These are phyloP conservation scores for Notiomystis cincta DNA, from an alignment of 2,113 vertebrate genomes.

Conservation along the genomic window DNA sequence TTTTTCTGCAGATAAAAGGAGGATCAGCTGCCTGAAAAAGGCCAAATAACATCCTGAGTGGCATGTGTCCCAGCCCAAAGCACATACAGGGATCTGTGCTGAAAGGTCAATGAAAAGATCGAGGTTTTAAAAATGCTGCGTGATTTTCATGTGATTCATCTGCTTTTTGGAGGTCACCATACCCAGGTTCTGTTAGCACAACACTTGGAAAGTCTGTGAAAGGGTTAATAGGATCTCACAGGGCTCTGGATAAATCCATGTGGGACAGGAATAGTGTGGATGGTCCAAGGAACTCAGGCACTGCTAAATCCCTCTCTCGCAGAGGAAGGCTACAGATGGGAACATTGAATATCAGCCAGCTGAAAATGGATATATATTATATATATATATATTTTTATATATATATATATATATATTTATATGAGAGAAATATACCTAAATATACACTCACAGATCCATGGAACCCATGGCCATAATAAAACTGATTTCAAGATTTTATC, in stretches of 20 bases:
- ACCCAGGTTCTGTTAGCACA: neutral
- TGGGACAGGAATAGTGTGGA: neutral
- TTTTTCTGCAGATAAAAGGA: neutral
- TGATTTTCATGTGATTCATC: neutral
- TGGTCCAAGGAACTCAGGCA: neutral
- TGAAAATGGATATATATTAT: neutral
- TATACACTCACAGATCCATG: neutral
- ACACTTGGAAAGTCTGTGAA: neutral
- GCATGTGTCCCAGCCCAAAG: neutral
- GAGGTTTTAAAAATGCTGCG: neutral
- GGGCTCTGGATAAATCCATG: neutral
- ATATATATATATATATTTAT: neutral
- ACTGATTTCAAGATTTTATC: neutral
- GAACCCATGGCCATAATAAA: neutral
- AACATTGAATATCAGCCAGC: neutral
- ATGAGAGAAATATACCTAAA: neutral
- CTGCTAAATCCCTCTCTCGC: neutral
- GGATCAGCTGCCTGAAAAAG: neutral
- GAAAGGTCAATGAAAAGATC: neutral
- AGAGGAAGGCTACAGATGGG: neutral
- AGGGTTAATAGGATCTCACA: neutral
- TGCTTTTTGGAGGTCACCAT: neutral
- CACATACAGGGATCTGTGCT: neutral
- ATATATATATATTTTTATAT: too few relatives aligned
- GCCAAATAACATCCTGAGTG: neutral